Percentiles rank a stretch among this genome's conserved stretches.
Conservation (phyloP, 2,888 invertebrate species). For the Linnaemya tessellans region DNA sequence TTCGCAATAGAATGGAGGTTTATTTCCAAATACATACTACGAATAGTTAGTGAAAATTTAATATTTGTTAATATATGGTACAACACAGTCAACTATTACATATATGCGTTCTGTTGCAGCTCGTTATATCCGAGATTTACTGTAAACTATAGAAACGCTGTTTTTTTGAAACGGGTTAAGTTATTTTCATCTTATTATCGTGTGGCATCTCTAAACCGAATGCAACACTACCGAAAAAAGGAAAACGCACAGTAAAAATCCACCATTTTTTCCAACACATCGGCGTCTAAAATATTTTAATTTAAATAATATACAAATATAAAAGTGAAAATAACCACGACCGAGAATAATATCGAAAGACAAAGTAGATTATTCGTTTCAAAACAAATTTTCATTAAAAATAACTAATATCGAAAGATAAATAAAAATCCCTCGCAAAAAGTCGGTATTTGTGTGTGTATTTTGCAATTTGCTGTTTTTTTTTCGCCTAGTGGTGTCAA, state of each 20-base stretch:
- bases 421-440: conserved; percentile 65
- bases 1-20: too few species aligned
- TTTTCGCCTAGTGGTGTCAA: conserved; percentile 54
- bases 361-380: neutral
- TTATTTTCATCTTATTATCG: too few species aligned
- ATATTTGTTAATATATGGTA: too few species aligned
- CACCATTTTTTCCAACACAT: conserved; percentile 62
- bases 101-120: too few species aligned
- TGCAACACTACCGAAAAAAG: conserved; percentile 49
- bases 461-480: conserved; percentile 44
- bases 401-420: neutral
- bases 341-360: neutral
- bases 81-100: too few species aligned
- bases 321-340: conserved; percentile 28
- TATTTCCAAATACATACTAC: too few species aligned
- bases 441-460: conserved; percentile 61
- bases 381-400: neutral
- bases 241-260: conserved; percentile 32
- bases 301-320: conserved; percentile 40
- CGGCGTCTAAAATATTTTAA: conserved; percentile 64
- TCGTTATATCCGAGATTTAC: too few species aligned
- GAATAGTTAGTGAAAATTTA: too few species aligned
- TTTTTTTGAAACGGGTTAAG: too few species aligned
- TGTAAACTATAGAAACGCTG: too few species aligned
- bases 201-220: conserved; percentile 33